Evolutionary conservation across 2,888 invertebrate genomes (phyloP), one percentile per base, ranked within the genome.

Genomic region (Parochlus steinenii): DNA sequence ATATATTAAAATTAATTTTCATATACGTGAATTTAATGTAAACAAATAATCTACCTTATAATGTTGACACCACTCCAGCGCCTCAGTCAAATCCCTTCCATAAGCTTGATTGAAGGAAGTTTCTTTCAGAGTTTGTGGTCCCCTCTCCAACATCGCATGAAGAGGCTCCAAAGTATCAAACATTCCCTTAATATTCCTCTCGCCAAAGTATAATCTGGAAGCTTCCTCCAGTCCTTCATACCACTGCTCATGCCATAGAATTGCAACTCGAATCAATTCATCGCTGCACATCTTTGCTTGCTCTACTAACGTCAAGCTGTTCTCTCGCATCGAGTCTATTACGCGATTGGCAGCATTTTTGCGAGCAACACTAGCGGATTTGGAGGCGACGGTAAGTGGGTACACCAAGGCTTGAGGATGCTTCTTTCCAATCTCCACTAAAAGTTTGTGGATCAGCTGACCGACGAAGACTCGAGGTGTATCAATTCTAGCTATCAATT

Each of bases 221-320:
- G 95, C 95, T 54, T 97, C 95, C 48, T 87, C 86, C 14, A 98
- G 60, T 0, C 93, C 97, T 55, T 98, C 98, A 52, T 97, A 92
- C 98, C 98, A 99, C 49, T 93, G 76, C 55, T 98, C 98, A 52
- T 98, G 97, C 98, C 98, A 99, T 12, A 99, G 62, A 44, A 99
- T 99, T 3, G 98, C 97, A 2, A 97, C 93, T 36, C 97, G 67
- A 39, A 98, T 97, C 31, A 98, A 64, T 57, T 98, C 98, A 48
- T 97, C 95, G 28, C 92, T 78, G 41, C 90, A 93, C 81, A 92
- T 81, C 48, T 90, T 74, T 1, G 95, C 95, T 56, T 99, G 97
- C 47, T 83, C 81, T 1, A 99, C 97, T 30, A 99, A 63, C 18
- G 74, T 77, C 11, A 74, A 78, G 33, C 89, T 90, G 58, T 93